A percentile compares a stretch with the other conserved stretches of the same genome.
Conservation (phyloP, 2,113 vertebrate species). For the Colistium nudipinnis region DNA sequence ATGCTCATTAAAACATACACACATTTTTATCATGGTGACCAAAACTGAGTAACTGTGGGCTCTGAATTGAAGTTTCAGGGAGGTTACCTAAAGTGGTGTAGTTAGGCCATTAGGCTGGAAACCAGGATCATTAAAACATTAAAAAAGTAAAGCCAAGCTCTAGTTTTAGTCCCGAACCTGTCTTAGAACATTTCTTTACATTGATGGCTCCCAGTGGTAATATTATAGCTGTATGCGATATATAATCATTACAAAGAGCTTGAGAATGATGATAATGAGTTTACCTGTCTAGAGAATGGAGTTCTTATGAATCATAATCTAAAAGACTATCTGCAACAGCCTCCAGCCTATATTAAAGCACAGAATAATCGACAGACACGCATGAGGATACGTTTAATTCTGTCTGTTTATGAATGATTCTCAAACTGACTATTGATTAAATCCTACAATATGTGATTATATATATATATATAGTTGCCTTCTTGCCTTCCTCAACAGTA, state of each 20-base stretch:
- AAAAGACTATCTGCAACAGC: constrained; percentile 54
- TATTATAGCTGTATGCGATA: constrained; percentile 66
- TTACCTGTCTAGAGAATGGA: constrained; percentile 68
- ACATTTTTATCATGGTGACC: constrained; percentile 44
- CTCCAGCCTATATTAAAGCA: constrained; percentile 53
- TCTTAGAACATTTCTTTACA: constrained; percentile 51
- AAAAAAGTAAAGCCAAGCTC: constrained; percentile 36
- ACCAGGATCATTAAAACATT: constrained; percentile 50
- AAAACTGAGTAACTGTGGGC: constrained; percentile 36
- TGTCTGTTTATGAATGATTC: constrained; percentile 32
- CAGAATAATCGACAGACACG: constrained; percentile 40
- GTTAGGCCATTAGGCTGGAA: constrained; percentile 9
- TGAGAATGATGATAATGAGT: constrained; percentile 71
- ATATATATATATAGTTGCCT: constrained; percentile 1
- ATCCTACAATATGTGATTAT: neutral
- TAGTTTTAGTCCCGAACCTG: constrained; percentile 44
- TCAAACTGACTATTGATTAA: constrained; percentile 21
- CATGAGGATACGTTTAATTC: constrained; percentile 36
- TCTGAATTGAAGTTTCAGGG: constrained; percentile 23
- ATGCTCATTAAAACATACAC: constrained; percentile 61
- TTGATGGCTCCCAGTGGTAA: constrained; percentile 56
- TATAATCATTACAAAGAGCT: constrained; percentile 72
- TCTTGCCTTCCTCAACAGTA: constrained; percentile 44
- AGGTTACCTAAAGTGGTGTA: constrained; percentile 18
- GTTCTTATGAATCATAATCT: constrained; percentile 73